phyloP scores from a whole-genome alignment of 2,113 vertebrate species.

The Pangasianodon hypophthalmus region DNA sequence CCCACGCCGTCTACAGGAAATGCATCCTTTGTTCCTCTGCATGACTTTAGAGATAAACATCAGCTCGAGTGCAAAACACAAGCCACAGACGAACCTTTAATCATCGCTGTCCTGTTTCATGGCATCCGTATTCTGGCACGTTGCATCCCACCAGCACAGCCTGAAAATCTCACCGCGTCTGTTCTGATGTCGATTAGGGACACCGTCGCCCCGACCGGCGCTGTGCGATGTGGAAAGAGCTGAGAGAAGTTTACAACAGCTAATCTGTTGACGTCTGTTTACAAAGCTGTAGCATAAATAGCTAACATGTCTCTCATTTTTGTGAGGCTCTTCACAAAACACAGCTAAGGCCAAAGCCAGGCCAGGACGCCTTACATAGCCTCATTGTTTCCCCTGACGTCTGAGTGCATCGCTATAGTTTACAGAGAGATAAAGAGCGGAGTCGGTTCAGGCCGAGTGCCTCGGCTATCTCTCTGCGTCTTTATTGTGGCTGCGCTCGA shows the following conservation, averaged over 20 bases:
- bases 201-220: not conserved
- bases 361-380: slow-evolving; percentile 9
- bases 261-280: slow-evolving; percentile 42
- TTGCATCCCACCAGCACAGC: not conserved
- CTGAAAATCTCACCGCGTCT: not conserved
- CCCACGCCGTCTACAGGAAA: not conserved
- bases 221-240: slow-evolving; percentile 12
- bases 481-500: slow-evolving; percentile 50
- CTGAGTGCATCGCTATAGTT: slow-evolving; percentile 32
- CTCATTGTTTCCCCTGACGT: slow-evolving; percentile 38
- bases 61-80: slow-evolving; percentile 35
- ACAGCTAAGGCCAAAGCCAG: not conserved
- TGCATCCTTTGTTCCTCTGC: slow-evolving; percentile 26
- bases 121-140: slow-evolving; percentile 16
- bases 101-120: slow-evolving; percentile 27
- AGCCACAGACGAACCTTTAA: slow-evolving; percentile 40
- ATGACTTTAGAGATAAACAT: slow-evolving; percentile 36
- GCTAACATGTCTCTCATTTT: slow-evolving; percentile 19
- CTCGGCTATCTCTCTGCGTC: slow-evolving; percentile 19
- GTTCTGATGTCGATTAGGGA: not conserved
- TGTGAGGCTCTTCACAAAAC: slow-evolving; percentile 7
- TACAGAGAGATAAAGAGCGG: slow-evolving; percentile 49
- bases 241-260: slow-evolving; percentile 29
- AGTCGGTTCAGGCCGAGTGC: slow-evolving; percentile 32
- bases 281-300: slow-evolving; percentile 14